Evolutionary conservation across 2,888 invertebrate species (phyloP).

Genomic region (Drosophila nigricruria): DNA sequence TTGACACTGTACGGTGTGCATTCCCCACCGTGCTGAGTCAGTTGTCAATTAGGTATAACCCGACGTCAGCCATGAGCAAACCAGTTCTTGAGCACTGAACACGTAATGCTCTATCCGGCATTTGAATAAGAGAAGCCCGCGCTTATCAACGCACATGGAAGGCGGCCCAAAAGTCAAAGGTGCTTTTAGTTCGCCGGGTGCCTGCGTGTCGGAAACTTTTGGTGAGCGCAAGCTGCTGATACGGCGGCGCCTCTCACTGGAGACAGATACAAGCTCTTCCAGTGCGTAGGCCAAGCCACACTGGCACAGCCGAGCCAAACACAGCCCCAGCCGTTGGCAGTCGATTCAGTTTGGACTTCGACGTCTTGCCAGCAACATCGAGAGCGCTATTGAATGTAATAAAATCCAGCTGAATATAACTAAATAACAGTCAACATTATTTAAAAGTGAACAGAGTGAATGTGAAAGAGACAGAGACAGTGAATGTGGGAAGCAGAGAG

Average conservation of each 20-base stretch:
- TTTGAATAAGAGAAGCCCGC: conserved; percentile 28
- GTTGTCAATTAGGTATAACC: conserved; percentile 25
- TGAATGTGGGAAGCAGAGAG: background rate
- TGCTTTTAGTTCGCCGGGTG: conserved; percentile 48
- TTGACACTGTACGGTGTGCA: background rate
- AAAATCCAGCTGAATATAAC: conserved; percentile 14
- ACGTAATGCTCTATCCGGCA: background rate
- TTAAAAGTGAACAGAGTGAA: conserved; percentile 16
- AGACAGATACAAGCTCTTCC: conserved; percentile 58
- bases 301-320: conserved; percentile 14
- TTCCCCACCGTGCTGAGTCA: conserved; percentile 42
- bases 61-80: background rate
- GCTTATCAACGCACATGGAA: conserved; percentile 48
- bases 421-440: conserved; percentile 22
- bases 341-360: conserved; percentile 66
- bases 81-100: conserved; percentile 2
- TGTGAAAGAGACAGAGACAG: conserved; percentile 7
- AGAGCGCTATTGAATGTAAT: conserved; percentile 59
- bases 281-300: conserved; percentile 42
- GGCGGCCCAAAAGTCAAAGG: conserved; percentile 38
- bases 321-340: conserved; percentile 14
- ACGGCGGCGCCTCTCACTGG: conserved; percentile 26
- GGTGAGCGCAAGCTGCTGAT: conserved; percentile 54
- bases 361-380: conserved; percentile 76
- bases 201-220: conserved; percentile 27